Conservation (phyloP, 2,113 vertebrate species). For the Setophaga coronata region DNA sequence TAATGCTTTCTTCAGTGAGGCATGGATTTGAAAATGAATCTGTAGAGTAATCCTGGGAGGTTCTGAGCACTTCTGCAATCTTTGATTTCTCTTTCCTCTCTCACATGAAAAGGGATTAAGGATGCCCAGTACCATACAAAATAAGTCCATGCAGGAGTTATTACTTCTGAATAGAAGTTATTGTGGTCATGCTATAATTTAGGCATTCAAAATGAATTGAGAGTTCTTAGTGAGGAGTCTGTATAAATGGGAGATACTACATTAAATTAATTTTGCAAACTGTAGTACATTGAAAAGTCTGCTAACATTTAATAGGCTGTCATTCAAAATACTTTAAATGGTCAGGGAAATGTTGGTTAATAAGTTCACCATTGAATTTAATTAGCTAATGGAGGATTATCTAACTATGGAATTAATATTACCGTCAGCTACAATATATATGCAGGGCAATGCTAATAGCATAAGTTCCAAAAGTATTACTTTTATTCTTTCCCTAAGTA, state of each 20-base stretch:
- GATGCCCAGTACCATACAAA: neutral
- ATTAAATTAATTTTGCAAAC: slow-evolving; percentile 9
- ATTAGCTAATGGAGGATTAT: slow-evolving; percentile 21
- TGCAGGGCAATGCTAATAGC: neutral
- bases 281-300: neutral
- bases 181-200: neutral
- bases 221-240: neutral
- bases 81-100: neutral
- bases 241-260: neutral
- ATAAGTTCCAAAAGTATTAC: neutral
- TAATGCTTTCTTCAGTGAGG: neutral
- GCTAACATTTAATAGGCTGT: neutral
- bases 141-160: neutral
- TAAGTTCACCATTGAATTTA: slow-evolving; percentile 9
- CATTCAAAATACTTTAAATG: neutral
- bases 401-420: neutral
- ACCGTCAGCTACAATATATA: neutral
- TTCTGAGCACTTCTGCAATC: neutral
- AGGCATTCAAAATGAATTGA: slow-evolving; percentile 21
- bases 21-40: neutral
- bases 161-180: neutral
- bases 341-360: neutral
- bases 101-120: neutral
- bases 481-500: neutral
- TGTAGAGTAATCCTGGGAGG: neutral